These are phyloP conservation scores for Cancer borealis DNA, from an alignment of 2,888 invertebrate genomes.

Conservation along the genomic window DNA sequence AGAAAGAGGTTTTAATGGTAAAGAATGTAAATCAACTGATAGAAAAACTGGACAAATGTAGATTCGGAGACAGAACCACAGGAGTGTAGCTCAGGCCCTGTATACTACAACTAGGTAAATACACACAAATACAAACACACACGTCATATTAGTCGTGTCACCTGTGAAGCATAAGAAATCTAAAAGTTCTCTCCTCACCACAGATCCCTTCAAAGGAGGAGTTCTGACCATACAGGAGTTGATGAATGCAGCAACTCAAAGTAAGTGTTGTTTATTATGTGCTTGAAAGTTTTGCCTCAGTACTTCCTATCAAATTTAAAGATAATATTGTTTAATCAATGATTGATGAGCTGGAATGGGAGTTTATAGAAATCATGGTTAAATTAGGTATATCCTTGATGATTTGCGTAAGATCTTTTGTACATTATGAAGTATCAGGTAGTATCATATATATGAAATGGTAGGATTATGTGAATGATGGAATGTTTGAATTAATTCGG, in stretches of 20 bases:
- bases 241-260: conserved; percentile 83
- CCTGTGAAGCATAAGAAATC: not conserved
- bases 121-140: no score
- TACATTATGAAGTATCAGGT: no score
- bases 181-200: conserved; percentile 78
- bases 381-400: not conserved
- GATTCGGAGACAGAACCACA: no score
- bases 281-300: not conserved
- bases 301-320: not conserved
- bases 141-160: no score
- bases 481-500: no score
- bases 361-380: not conserved
- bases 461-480: no score
- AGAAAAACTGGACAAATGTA: no score
- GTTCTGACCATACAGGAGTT: conserved; percentile 86
- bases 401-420: not conserved
- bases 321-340: not conserved
- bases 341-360: not conserved
- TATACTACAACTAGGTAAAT: no score
- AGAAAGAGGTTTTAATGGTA: no score
- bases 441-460: no score
- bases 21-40: no score
- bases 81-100: no score
- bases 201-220: conserved; percentile 87
- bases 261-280: conserved; percentile 78